Base-by-base conservation (phyloP, 2,797 vertebrate species). In the Pangasius krempfi region DNA sequence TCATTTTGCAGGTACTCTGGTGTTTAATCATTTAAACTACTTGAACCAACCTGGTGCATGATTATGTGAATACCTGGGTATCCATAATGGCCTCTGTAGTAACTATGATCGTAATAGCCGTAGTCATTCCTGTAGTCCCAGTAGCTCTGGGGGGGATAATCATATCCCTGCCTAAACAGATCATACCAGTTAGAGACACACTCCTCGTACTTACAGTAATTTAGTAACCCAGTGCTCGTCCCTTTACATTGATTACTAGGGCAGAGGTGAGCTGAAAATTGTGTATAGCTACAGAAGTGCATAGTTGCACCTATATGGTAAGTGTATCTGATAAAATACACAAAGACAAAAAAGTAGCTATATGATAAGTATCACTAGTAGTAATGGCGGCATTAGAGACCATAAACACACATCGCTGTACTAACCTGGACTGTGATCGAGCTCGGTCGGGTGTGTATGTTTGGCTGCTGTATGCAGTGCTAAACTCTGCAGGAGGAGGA, bases 91-190 rank as follows among this genome's bases (percentile, higher is more conserved):
- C 93, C 92, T 92, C 92, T 92, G 85, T 95, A 94, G 89, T 94
- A 94, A 89, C 93, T 91, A 2, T 90, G 88, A 44, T 94, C 91
- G 79, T 95, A 94, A 88, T 95, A 95, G 50, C 90, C 40, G 7
- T 95, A 95, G 87, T 92, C 92, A 33, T 96, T 95, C 89, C 94
- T 89, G 7, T 95, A 94, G 87, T 92, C 93, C 90, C 94, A 92
- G 44, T 95, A 94, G 82, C 91, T 93, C 89, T 94, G 92, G 2
- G 93, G 91, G 0, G 89, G 87, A 30, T 96, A 95, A 90, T 97
- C 95, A 66, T 95, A 95, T 0, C 93, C 95, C 76, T 95, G 94
- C 91, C 98, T 99, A 92, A 84, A 87, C 20, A 87, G 52, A 89
- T 82, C 18, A 62, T 30, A 84, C 5, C 2, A 87, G 84, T 62